Evolutionary conservation across 2,888 invertebrate genomes (phyloP).

Genomic region (Himalopsyche anomala): DNA sequence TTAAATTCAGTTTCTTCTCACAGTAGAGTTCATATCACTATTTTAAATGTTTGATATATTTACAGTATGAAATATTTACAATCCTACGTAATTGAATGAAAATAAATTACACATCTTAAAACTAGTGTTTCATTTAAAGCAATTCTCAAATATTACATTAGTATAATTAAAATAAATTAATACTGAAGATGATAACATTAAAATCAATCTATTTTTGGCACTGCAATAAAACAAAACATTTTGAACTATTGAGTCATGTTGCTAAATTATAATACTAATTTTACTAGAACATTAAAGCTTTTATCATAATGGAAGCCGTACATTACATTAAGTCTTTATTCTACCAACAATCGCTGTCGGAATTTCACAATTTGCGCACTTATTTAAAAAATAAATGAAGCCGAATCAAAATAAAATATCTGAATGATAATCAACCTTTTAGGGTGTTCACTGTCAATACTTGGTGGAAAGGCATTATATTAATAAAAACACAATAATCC

Average conservation of each 20-base stretch:
- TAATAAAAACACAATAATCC: too few species aligned
- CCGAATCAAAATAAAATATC: too few species aligned
- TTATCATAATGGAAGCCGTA: conserved; percentile 16
- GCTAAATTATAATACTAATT: not conserved
- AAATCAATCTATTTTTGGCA: conserved; percentile 20
- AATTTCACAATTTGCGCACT: too few species aligned
- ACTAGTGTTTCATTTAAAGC: not conserved
- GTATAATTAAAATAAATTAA: conserved; percentile 19
- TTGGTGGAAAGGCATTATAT: too few species aligned
- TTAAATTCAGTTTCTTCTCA: too few species aligned
- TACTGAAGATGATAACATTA: conserved; percentile 19
- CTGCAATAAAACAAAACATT: conserved; percentile 17
- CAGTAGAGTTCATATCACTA: not conserved
- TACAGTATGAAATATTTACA: conserved; percentile 24
- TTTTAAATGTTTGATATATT: not conserved
- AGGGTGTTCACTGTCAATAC: too few species aligned
- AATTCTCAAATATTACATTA: not conserved
- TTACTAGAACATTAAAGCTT: conserved; percentile 5
- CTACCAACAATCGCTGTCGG: not conserved
- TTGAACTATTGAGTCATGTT: conserved; percentile 17
- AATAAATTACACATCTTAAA: conserved; percentile 11
- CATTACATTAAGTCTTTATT: conserved; percentile 17
- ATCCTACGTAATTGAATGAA: not conserved
- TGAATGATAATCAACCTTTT: too few species aligned
- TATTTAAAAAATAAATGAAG: too few species aligned